Conservation (phyloP, 2,797 vertebrate species). For the Rhadinocentrus ornatus region DNA sequence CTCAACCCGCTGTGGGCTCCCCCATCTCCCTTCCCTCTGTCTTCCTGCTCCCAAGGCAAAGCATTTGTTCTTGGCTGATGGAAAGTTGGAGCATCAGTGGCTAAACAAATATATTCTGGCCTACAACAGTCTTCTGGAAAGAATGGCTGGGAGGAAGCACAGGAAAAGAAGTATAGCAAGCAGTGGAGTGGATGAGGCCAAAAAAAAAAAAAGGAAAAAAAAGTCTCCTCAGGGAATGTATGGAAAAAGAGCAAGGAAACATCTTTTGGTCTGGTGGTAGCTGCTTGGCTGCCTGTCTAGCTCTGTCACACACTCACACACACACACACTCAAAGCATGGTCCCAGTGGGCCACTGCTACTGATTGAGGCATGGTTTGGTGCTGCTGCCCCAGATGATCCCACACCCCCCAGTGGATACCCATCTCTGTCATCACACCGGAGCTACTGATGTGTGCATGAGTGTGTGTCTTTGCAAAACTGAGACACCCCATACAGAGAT, state of each 20-base stretch:
- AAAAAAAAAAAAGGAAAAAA: constrained; percentile 36
- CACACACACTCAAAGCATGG: constrained; percentile 20
- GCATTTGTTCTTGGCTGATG: constrained; percentile 74
- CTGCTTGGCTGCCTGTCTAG: constrained; percentile 59
- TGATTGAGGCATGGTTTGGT: constrained; percentile 80
- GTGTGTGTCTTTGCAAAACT: constrained; percentile 52
- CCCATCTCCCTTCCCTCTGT: constrained; percentile 28
- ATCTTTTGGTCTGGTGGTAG: constrained; percentile 75
- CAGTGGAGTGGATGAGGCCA: constrained; percentile 45
- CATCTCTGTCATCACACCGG: constrained; percentile 54
- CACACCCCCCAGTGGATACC: constrained; percentile 60
- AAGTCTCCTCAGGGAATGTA: constrained; percentile 75
- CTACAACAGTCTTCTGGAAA: constrained; percentile 67
- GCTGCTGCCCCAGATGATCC: constrained; percentile 77
- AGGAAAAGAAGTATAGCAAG: constrained; percentile 41
- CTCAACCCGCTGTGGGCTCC: constrained; percentile 57
- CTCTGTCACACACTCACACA: constrained; percentile 14
- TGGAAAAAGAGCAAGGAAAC: constrained; percentile 79
- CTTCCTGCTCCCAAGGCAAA: constrained; percentile 62
- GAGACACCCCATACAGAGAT: constrained; percentile 61
- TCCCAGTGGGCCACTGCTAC: constrained; percentile 75
- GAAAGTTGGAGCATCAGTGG: constrained; percentile 70
- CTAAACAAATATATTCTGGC: constrained; percentile 81
- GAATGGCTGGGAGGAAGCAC: constrained; percentile 44
- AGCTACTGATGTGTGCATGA: constrained; percentile 38